Evolutionary conservation across 2,113 vertebrate genomes (phyloP), one percentile per base, ranked within the genome.

Genomic region (Periophthalmodon schlosseri): DNA sequence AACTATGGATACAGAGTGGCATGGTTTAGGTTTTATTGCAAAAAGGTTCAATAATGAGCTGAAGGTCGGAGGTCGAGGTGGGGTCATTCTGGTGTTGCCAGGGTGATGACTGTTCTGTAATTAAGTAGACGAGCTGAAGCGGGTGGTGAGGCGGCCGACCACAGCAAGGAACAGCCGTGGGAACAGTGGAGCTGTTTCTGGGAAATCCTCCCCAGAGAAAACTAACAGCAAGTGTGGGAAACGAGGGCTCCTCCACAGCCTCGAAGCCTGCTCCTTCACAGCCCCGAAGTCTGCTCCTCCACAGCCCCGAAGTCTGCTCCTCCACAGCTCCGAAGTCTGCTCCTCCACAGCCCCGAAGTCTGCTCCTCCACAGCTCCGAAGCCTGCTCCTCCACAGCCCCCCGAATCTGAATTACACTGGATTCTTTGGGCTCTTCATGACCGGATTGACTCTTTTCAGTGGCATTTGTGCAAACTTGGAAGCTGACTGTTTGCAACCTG

Each of bases 141-240:
- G 68, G 74, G 64, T 58, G 11, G 49, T 4, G 21, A 9, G 33
- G 70, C 76, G 68, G 75, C 82, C 82, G 84, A 81, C 71, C 68
- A 9, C 24, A 20, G 72, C 0, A 71, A 73, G 72, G 46, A 70
- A 39, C 16, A 1, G 70, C 34, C 75, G 70, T 88, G 85, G 85
- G 85, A 88, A 87, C 46, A 20, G 58, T 23, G 52, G 11, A 0
- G 76, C 72, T 52, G 72, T 72, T 44, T 72, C 84, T n/a, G 70
- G 64, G 82, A 82, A 44, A 74, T 57, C 67, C 8, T 86, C 82
- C 82, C 63, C 13, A 76, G 83, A 82, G 85, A 73, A 68, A 47
- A 70, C 39, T 78, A 81, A 80, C 81, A 56, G 74, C 7, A 60
- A 74, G 65, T 84, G 87, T 90, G 90, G 90, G 90, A 91, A 89